phyloP scores from a whole-genome alignment of 2,888 invertebrate genomes.

The Diplolepis rosae region DNA sequence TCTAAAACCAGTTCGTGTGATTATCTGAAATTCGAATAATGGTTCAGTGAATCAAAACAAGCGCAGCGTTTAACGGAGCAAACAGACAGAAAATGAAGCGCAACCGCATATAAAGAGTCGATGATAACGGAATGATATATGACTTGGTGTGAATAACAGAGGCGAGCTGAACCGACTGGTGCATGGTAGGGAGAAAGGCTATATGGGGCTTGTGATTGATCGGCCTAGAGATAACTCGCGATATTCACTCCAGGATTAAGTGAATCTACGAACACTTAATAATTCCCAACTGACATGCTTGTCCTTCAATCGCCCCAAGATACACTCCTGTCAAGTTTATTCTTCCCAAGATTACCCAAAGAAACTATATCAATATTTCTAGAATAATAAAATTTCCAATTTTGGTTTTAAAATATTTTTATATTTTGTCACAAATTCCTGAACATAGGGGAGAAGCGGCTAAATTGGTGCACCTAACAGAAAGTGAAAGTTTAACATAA shows the following conservation, averaged over 20 bases:
- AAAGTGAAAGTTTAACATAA: too few relatives aligned
- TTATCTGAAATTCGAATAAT: constrained; percentile 68
- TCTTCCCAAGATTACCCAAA: background rate
- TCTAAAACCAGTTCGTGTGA: background rate
- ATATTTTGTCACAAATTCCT: too few relatives aligned
- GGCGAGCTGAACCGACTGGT: constrained; percentile 56
- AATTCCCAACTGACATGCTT: constrained; percentile 48
- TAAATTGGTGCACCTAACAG: too few relatives aligned
- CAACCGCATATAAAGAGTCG: constrained; percentile 74
- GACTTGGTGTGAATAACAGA: constrained; percentile 70
- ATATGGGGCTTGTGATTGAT: constrained; percentile 68
- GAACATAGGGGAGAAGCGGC: too few relatives aligned
- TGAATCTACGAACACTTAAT: constrained; percentile 70
- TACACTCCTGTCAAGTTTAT: background rate
- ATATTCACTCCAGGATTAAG: constrained; percentile 72
- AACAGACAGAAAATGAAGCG: constrained; percentile 74
- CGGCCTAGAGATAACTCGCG: constrained; percentile 70
- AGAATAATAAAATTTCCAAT: background rate
- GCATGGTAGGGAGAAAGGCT: constrained; percentile 45
- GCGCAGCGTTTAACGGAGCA: constrained; percentile 60
- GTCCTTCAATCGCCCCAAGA: constrained; percentile 28
- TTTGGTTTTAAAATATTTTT: too few relatives aligned
- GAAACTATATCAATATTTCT: background rate
- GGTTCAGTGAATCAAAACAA: constrained; percentile 69
- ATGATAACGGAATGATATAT: constrained; percentile 74